Conservation (phyloP, 2,888 invertebrate species). For the Hedychridium roseum region DNA sequence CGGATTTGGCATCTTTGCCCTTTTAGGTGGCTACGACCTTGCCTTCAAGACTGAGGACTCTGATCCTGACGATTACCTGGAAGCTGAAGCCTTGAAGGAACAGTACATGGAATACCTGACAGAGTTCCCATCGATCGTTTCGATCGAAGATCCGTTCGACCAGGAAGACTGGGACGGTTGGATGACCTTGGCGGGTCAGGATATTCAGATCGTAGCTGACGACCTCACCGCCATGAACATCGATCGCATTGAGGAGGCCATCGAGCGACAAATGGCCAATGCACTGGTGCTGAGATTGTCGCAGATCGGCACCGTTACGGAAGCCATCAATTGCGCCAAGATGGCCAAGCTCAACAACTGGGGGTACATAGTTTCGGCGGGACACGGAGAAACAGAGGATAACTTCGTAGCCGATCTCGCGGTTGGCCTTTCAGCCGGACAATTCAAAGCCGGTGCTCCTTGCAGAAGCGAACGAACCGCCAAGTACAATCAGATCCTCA, state of each 20-base stretch:
- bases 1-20: too few species aligned
- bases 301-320: slow-evolving; percentile 53
- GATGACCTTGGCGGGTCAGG: slow-evolving; percentile 43
- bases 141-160: slow-evolving; percentile 57
- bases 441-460: slow-evolving; percentile 56
- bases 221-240: slow-evolving; percentile 51
- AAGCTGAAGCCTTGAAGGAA: slow-evolving; percentile 45
- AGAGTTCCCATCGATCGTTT: slow-evolving; percentile 48
- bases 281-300: slow-evolving; percentile 48
- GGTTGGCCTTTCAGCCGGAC: slow-evolving; percentile 49
- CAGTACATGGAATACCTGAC: slow-evolving; percentile 45
- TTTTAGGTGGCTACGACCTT: slow-evolving; percentile 51
- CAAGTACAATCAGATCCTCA: slow-evolving; percentile 57
- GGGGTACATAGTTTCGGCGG: slow-evolving; percentile 45
- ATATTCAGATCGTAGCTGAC: slow-evolving; percentile 52
- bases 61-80: slow-evolving; percentile 51
- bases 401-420: slow-evolving; percentile 54
- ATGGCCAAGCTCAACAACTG: slow-evolving; percentile 48
- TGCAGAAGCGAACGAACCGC: slow-evolving; percentile 48
- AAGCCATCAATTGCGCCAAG: slow-evolving; percentile 48
- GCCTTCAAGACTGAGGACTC: slow-evolving; percentile 53
- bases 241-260: slow-evolving; percentile 51
- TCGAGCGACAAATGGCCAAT: slow-evolving; percentile 49
- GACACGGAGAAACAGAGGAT: slow-evolving; percentile 54
- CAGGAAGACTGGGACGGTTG: slow-evolving; percentile 56